Percentiles rank a stretch among this genome's conserved stretches.
phyloP scores from a whole-genome alignment of 2,113 vertebrate species.

The Caloenas nicobarica region DNA sequence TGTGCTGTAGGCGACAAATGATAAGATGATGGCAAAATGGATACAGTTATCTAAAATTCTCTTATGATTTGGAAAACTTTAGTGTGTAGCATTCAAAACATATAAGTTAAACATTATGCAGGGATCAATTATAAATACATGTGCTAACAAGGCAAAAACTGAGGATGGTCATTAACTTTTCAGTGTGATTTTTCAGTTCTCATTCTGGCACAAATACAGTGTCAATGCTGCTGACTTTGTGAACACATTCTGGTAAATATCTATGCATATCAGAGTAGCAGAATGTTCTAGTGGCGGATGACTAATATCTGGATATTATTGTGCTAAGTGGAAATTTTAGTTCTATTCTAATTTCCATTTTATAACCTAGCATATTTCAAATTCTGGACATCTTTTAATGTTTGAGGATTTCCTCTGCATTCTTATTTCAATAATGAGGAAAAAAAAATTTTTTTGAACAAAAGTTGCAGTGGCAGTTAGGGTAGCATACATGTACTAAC shows the following conservation, averaged over 20 bases:
- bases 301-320: background rate
- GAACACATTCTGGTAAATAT: background rate
- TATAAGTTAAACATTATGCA: background rate
- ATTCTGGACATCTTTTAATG: background rate
- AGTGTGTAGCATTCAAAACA: background rate
- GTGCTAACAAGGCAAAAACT: background rate
- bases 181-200: background rate
- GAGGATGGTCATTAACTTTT: background rate
- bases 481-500: background rate
- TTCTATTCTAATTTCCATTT: background rate
- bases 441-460: background rate
- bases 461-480: background rate
- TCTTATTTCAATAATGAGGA: background rate
- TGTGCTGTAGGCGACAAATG: background rate
- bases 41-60: background rate
- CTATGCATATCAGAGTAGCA: background rate
- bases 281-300: background rate
- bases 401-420: background rate
- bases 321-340: background rate
- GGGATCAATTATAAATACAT: background rate
- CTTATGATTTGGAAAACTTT: background rate
- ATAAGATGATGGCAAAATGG: background rate
- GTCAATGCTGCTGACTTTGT: background rate
- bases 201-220: accelerated
- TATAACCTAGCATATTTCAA: background rate